Evolutionary conservation across 2,888 invertebrate species (phyloP).

Genomic region (Drosophila buzzatii): DNA sequence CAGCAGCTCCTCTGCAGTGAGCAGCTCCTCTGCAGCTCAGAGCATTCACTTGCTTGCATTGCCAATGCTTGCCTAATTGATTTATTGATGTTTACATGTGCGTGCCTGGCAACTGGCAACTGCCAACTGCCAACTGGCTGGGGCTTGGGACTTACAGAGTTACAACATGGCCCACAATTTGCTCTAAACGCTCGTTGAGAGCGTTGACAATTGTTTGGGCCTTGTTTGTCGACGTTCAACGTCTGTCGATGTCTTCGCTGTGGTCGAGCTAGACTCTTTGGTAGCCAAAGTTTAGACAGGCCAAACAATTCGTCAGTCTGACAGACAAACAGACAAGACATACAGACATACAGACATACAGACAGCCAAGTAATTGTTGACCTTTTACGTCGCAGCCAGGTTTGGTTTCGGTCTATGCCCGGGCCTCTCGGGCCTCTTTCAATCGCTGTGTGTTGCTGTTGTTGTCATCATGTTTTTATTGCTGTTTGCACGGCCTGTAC

Average conservation of each 20-base stretch:
- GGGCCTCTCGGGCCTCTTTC: slow-evolving; percentile 46
- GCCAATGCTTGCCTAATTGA: slow-evolving; percentile 83
- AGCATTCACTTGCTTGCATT: slow-evolving; percentile 70
- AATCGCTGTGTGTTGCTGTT: slow-evolving; percentile 38
- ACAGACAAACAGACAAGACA: slow-evolving; percentile 10
- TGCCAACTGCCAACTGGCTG: neutral
- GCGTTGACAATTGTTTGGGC: slow-evolving; percentile 80
- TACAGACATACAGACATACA: neutral
- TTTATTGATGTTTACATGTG: slow-evolving; percentile 85
- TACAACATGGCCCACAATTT: slow-evolving; percentile 79
- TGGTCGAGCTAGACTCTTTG: slow-evolving; percentile 76
- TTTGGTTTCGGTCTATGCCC: slow-evolving; percentile 54
- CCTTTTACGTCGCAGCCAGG: slow-evolving; percentile 76
- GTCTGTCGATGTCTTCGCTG: slow-evolving; percentile 58
- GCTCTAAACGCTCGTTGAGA: slow-evolving; percentile 78
- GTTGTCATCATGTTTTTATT: slow-evolving; percentile 74
- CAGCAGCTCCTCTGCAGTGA: neutral
- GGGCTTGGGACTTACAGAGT: slow-evolving; percentile 38
- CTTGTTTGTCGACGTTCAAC: slow-evolving; percentile 69
- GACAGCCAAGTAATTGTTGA: slow-evolving; percentile 78
- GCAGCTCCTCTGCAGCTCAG: slow-evolving; percentile 27
- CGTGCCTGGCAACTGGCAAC: slow-evolving; percentile 67
- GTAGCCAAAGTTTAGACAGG: slow-evolving; percentile 80
- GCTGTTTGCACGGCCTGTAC: slow-evolving; percentile 75
- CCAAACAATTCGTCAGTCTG: slow-evolving; percentile 78